Base-by-base conservation (phyloP, 2,888 invertebrate species). In the Pristionchus fissidentatus region DNA sequence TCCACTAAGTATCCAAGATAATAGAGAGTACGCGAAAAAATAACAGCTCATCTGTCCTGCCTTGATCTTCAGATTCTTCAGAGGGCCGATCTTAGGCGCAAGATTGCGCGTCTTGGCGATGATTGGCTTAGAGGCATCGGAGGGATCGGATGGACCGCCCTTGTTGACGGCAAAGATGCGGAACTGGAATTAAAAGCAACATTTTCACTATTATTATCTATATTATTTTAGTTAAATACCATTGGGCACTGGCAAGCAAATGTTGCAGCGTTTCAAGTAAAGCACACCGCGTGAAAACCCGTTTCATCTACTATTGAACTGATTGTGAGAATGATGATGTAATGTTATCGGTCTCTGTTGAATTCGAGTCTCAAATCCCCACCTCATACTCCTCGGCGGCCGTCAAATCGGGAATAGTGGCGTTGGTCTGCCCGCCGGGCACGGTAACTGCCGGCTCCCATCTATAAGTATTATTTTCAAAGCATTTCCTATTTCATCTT, bases 401-500 rank as follows among this genome's bases (percentile, higher is more conserved):
- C 89, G 96, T 95, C 22, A 97, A 94, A 91, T 96, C 96, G 0
- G 96, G 95, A 0, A 98, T 97, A 92, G 95, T 96, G 22, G 97
- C 97, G 52, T 94, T 94, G 3, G 95, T 95, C 46, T 95, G 95
- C 92, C 96, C 96, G 38, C 96, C 97, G 82, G 96, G 95, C 86
- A 97, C 95, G 93, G 90, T 96, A 62, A 96, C 96, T 92, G 97
- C 97, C 93, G 96, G 96, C 90, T 98, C 97, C 97, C 97, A 97
- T 85, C 95, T 95, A 0, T 96, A 96, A 88, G n/a, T n/a, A n/a
- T n/a, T n/a, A n/a, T n/a, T n/a, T n/a, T n/a, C n/a, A n/a, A n/a
- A n/a, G n/a, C n/a, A n/a, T n/a, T n/a, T n/a, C n/a, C n/a, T n/a
- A n/a, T n/a, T n/a, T n/a, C n/a, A n/a, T n/a, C n/a, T n/a, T n/a